Evolutionary conservation across 2,113 vertebrate species (phyloP).

Genomic region (Indri indri): DNA sequence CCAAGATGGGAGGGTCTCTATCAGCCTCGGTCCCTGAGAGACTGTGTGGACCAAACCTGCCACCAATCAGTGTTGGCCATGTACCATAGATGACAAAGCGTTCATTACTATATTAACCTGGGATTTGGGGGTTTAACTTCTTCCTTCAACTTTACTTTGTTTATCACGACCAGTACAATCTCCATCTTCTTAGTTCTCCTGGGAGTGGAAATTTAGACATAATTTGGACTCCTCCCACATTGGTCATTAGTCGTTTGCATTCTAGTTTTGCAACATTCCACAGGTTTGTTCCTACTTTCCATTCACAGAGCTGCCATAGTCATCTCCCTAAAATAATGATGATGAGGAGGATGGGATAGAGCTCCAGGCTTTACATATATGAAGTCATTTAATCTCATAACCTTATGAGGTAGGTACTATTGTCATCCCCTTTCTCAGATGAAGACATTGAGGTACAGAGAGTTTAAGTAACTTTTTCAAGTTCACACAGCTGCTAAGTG

Average conservation of each 20-base stretch:
- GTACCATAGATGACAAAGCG: background rate
- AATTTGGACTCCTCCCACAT: background rate
- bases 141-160: background rate
- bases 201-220: background rate
- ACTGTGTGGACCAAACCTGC: background rate
- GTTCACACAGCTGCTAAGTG: background rate
- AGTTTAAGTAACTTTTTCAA: background rate
- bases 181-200: background rate
- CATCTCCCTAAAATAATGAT: background rate
- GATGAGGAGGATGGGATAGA: background rate
- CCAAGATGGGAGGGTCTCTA: background rate
- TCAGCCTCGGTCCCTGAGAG: background rate
- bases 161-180: background rate
- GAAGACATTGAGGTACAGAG: background rate
- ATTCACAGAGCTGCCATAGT: background rate
- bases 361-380: background rate
- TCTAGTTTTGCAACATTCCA: background rate
- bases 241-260: background rate
- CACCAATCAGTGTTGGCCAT: background rate
- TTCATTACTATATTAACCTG: background rate
- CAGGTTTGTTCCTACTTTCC: background rate
- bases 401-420: background rate
- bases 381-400: background rate
- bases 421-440: background rate
- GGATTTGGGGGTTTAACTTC: background rate